Conservation (phyloP, 2,797 vertebrate genomes). For the Pyrocephalus nanus region DNA sequence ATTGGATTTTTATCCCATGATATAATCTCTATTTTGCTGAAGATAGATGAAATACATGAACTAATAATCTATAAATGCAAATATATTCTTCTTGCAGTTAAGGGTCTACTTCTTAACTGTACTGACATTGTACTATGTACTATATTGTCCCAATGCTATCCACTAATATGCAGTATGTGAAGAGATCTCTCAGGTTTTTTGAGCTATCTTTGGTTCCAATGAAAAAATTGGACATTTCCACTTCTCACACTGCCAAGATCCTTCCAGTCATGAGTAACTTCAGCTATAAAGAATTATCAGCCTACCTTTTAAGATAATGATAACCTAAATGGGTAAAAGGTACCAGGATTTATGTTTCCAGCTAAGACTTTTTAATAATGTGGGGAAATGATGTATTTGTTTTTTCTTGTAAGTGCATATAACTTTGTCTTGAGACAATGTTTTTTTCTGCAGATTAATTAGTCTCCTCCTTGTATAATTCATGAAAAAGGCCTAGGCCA, state of each 20-base stretch:
- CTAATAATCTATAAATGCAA: background rate
- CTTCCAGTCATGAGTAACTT: background rate
- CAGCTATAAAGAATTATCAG: constrained; percentile 13
- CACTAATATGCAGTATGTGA: background rate
- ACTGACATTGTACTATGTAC: background rate
- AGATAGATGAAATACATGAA: background rate
- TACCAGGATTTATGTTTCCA: constrained; percentile 35
- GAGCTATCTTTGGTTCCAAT: background rate
- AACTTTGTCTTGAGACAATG: background rate
- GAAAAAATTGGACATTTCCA: constrained; percentile 26
- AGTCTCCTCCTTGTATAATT: background rate
- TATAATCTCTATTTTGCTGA: background rate
- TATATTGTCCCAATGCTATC: background rate
- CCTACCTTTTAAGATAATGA: constrained; percentile 27
- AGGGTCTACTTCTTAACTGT: background rate
- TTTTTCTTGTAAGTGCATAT: constrained; percentile 26
- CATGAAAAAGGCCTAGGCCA: background rate
- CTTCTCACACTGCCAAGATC: constrained; percentile 13
- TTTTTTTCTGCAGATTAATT: background rate
- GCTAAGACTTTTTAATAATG: constrained; percentile 44
- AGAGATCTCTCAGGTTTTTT: background rate
- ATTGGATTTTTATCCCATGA: background rate
- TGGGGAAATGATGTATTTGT: constrained; percentile 39
- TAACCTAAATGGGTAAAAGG: constrained; percentile 22
- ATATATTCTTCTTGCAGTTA: background rate